phyloP scores from a whole-genome alignment of 1,140 invertebrate species.

The Nasonia longicornis region DNA sequence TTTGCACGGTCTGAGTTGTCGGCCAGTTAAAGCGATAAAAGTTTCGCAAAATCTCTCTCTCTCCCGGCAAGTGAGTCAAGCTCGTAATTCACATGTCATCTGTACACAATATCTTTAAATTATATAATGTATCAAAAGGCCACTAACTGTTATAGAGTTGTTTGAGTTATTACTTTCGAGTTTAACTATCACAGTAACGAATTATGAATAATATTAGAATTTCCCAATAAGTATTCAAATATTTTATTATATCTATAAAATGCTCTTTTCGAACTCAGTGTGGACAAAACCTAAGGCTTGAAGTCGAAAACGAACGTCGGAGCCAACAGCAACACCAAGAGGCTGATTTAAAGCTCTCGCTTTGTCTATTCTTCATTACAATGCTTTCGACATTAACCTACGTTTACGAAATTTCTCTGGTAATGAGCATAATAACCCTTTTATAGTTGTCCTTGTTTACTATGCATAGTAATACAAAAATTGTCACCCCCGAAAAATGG shows the following conservation, averaged over 20 bases:
- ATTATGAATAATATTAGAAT: too few relatives aligned
- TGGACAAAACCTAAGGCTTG: too few relatives aligned
- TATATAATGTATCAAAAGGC: too few relatives aligned
- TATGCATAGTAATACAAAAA: neutral
- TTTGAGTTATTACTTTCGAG: too few relatives aligned
- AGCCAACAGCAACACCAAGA: slow-evolving; percentile 32
- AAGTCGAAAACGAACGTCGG: neutral
- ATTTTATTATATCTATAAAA: too few relatives aligned
- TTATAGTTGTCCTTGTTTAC: neutral
- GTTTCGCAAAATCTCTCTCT: too few relatives aligned
- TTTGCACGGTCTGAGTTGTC: too few relatives aligned
- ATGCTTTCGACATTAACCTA: slow-evolving; percentile 53
- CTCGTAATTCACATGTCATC: neutral
- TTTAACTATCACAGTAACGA: too few relatives aligned
- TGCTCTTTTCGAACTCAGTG: too few relatives aligned
- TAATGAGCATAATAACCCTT: neutral
- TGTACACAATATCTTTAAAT: neutral
- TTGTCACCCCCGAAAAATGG: neutral
- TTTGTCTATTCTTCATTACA: slow-evolving; percentile 48
- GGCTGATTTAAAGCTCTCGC: slow-evolving; percentile 46
- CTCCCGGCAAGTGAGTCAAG: neutral
- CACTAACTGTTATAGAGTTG: too few relatives aligned
- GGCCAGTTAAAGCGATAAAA: too few relatives aligned
- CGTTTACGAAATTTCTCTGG: slow-evolving; percentile 47
- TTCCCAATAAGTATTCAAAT: too few relatives aligned